Evolutionary conservation across 2,113 vertebrate genomes (phyloP).

Genomic region (Datnioides undecimradiatus): DNA sequence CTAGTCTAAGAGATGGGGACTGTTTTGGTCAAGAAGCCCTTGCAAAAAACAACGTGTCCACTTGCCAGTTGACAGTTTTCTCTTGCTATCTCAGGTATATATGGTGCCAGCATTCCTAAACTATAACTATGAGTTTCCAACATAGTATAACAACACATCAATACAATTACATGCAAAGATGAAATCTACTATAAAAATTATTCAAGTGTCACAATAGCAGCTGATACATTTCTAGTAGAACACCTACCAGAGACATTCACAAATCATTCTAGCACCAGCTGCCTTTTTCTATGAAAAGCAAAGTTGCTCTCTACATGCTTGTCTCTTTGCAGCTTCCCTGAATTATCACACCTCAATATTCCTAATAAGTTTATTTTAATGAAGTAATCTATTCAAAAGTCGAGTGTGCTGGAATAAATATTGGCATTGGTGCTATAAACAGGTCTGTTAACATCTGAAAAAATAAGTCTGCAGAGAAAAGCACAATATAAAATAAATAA

Average conservation of each 20-base stretch:
- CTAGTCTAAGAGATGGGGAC: slow-evolving; percentile 7
- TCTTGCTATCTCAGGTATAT: not conserved
- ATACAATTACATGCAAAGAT: no score
- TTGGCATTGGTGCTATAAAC: not conserved
- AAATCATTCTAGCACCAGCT: not conserved
- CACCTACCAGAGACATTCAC: not conserved
- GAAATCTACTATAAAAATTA: no score
- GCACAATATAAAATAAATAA: not conserved
- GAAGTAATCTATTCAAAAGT: not conserved
- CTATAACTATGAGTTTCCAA: not conserved
- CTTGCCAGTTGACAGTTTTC: not conserved
- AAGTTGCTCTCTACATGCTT: not conserved
- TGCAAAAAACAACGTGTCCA: not conserved
- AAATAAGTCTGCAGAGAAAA: not conserved
- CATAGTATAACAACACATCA: not conserved
- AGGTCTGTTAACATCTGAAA: not conserved
- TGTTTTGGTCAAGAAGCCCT: not conserved
- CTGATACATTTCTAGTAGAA: not conserved
- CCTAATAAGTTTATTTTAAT: not conserved
- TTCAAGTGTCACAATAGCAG: not conserved
- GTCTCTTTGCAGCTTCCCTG: not conserved
- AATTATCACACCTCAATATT: not conserved
- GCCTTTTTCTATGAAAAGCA: not conserved
- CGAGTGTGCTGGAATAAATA: not conserved
- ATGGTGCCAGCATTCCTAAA: not conserved